Conservation (phyloP, 2,113 vertebrate genomes). For the mouse (Mus musculus) region DNA sequence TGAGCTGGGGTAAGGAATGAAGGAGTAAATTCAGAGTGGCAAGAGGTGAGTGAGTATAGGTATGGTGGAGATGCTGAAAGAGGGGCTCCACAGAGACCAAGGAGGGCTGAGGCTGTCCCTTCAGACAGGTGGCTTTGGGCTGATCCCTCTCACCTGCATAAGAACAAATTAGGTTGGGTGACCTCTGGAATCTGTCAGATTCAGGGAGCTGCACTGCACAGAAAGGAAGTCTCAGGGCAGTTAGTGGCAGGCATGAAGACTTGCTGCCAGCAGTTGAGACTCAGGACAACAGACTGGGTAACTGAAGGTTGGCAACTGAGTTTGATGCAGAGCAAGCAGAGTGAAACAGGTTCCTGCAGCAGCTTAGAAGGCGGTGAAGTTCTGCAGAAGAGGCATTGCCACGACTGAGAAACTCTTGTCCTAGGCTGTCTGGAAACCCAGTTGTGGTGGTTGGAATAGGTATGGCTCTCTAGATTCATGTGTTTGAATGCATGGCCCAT, state of each 20-base stretch:
- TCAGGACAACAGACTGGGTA: neutral
- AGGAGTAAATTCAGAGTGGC: neutral
- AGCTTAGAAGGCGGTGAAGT: neutral
- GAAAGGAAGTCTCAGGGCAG: neutral
- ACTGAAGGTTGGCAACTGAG: neutral
- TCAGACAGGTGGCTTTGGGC: neutral
- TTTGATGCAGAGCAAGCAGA: rapidly evolving
- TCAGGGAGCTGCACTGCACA: neutral
- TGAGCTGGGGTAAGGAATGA: neutral
- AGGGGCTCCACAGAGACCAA: neutral
- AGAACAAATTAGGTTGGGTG: neutral
- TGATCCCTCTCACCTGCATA: neutral
- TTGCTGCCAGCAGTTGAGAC: neutral
- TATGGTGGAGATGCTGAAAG: neutral
- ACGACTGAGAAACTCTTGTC: neutral
- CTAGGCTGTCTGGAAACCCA: neutral
- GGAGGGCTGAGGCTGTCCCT: neutral
- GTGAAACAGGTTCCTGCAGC: neutral
- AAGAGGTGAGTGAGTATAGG: neutral
- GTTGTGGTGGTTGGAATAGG: neutral
- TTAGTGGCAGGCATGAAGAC: neutral
- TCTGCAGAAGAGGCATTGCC: neutral
- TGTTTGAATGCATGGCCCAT: neutral
- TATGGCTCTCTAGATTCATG: neutral
- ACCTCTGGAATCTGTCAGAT: neutral